These are phyloP conservation scores for Patella caerulea DNA, from an alignment of 2,888 invertebrate species.

Conservation along the genomic window DNA sequence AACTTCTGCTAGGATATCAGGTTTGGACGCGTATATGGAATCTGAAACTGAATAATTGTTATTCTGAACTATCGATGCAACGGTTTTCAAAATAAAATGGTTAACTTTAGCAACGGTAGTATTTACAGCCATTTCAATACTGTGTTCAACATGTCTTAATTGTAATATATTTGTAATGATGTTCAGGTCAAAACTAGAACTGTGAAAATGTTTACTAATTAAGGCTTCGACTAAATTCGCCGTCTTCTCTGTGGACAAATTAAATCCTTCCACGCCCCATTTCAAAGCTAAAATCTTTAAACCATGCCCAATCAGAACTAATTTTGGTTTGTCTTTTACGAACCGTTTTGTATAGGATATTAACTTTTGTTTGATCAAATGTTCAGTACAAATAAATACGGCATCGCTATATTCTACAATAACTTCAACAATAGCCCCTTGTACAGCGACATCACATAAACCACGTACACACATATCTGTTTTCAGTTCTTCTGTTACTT, in stretches of 20 bases:
- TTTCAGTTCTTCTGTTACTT: not conserved
- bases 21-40: too few relatives aligned
- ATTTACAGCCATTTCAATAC: not conserved
- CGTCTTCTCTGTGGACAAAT: not conserved
- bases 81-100: too few relatives aligned
- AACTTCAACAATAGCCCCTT: slow-evolving; percentile 9
- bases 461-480: not conserved
- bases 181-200: not conserved
- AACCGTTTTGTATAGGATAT: not conserved
- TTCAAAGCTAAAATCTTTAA: not conserved
- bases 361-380: slow-evolving; percentile 3
- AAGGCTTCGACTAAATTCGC: not conserved
- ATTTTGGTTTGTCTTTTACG: not conserved
- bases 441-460: not conserved
- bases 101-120: not conserved
- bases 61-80: too few relatives aligned
- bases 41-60: too few relatives aligned
- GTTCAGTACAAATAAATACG: not conserved
- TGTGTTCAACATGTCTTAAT: not conserved
- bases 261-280: not conserved
- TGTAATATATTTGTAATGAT: not conserved
- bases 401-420: slow-evolving; percentile 11
- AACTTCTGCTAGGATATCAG: too few relatives aligned
- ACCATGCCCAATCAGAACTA: not conserved
- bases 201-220: not conserved